A percentile compares a stretch with the other conserved stretches of the same genome.
phyloP scores from a whole-genome alignment of 2,113 vertebrate species.

The Dromas ardeola region DNA sequence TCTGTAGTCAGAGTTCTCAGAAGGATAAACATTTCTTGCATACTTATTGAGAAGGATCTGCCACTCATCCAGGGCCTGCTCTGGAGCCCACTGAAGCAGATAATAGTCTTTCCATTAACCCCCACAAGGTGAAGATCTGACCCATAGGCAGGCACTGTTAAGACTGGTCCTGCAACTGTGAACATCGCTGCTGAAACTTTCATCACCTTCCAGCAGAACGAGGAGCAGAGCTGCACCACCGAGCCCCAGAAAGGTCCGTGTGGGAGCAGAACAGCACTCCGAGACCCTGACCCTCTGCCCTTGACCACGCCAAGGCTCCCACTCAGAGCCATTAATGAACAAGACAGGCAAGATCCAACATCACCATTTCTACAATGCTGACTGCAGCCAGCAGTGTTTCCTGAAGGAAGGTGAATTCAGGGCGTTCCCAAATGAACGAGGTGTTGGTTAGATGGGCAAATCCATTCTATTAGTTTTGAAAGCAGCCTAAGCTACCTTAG shows the following conservation, averaged over 20 bases:
- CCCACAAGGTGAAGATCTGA: not conserved
- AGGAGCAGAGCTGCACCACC: not conserved
- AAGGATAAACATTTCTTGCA: constrained; percentile 25
- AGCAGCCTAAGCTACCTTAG: not conserved
- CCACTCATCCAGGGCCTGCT: not conserved
- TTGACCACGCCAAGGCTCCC: not conserved
- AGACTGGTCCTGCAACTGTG: not conserved
- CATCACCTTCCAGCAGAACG: not conserved
- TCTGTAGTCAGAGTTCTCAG: not conserved
- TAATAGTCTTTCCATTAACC: not conserved
- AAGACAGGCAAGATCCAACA: not conserved
- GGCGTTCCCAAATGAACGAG: not conserved
- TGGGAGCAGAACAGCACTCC: not conserved
- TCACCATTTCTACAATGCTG: not conserved
- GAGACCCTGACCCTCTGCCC: not conserved
- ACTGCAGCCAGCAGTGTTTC: not conserved
- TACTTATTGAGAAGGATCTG: not conserved
- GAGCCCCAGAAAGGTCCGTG: not conserved
- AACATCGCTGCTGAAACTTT: not conserved
- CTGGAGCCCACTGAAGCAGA: not conserved
- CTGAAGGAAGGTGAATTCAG: not conserved
- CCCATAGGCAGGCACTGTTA: not conserved
- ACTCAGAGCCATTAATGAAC: not conserved
- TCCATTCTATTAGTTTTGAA: not conserved
- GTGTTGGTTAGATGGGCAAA: not conserved